phyloP scores from a whole-genome alignment of 2,113 vertebrate genomes.

The Calyptommatus sinebrachiatus region DNA sequence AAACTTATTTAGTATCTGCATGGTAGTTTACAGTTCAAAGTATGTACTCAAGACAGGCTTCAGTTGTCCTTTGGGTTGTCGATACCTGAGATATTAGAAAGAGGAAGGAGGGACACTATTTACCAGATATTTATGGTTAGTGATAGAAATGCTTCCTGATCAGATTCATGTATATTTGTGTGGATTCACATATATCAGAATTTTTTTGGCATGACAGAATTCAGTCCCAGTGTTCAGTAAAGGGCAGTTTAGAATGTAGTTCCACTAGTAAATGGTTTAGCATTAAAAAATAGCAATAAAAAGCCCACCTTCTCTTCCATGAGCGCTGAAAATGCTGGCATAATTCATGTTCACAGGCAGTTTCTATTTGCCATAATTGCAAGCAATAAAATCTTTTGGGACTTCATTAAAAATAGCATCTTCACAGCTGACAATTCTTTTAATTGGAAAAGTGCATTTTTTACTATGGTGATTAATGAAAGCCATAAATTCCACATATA shows the following conservation, averaged over 20 bases:
- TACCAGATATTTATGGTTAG: background rate
- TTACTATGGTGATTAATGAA: constrained; percentile 56
- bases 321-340: constrained; percentile 58
- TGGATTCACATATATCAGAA: too few species aligned
- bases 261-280: background rate
- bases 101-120: background rate
- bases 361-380: constrained; percentile 58
- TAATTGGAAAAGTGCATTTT: constrained; percentile 59
- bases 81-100: background rate
- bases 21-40: background rate
- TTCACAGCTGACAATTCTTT: constrained; percentile 59
- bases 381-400: constrained; percentile 49
- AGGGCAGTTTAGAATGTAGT: background rate
- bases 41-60: background rate
- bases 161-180: too few species aligned
- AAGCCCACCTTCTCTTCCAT: background rate
- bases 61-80: background rate
- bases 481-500: background rate
- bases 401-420: constrained; percentile 63
- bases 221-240: background rate
- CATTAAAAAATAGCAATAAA: background rate
- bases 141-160: background rate
- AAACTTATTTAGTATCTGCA: background rate
- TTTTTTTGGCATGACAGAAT: background rate
- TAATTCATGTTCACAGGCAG: constrained; percentile 63